phyloP scores from a whole-genome alignment of 2,113 vertebrate species.

The Eleginops maclovinus region DNA sequence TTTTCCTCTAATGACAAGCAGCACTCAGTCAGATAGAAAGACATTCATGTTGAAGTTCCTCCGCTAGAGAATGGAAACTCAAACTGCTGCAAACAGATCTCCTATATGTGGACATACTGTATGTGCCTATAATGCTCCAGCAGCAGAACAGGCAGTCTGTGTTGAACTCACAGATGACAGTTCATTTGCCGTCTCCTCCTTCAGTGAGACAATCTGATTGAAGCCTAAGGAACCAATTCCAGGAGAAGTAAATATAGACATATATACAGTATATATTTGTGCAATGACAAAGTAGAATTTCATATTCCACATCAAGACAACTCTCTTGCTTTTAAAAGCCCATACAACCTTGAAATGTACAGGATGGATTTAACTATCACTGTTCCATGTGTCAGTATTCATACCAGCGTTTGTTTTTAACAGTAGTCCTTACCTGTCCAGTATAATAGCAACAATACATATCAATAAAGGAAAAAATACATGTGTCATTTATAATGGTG shows the following conservation, averaged over 20 bases:
- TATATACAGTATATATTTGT: constrained; percentile 22
- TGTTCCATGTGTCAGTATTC: neutral
- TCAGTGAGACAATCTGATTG: constrained; percentile 40
- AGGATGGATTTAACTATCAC: neutral
- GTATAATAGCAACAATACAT: too few relatives aligned
- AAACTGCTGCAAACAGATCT: constrained; percentile 42
- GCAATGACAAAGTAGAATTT: constrained; percentile 31
- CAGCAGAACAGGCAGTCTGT: constrained; percentile 33
- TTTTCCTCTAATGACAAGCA: constrained; percentile 11
- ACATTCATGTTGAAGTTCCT: constrained; percentile 17
- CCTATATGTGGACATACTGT: constrained; percentile 43
- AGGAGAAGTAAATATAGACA: constrained; percentile 42
- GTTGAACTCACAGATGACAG: constrained; percentile 53
- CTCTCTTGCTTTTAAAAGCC: neutral
- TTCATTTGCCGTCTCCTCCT: constrained; percentile 22
- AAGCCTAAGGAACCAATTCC: constrained; percentile 26
- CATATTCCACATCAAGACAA: constrained; percentile 9
- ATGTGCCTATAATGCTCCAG: constrained; percentile 33
- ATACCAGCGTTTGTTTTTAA: neutral
- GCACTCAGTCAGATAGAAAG: constrained; percentile 14
- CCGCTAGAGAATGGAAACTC: constrained; percentile 54
- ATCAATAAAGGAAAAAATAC: too few relatives aligned
- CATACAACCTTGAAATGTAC: neutral
- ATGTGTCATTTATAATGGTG: too few relatives aligned
- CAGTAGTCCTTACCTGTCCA: neutral